A percentile compares a stretch with the other conserved stretches of the same genome.
Conservation (phyloP, 2,888 invertebrate genomes). For the Polymixis lichenea region DNA sequence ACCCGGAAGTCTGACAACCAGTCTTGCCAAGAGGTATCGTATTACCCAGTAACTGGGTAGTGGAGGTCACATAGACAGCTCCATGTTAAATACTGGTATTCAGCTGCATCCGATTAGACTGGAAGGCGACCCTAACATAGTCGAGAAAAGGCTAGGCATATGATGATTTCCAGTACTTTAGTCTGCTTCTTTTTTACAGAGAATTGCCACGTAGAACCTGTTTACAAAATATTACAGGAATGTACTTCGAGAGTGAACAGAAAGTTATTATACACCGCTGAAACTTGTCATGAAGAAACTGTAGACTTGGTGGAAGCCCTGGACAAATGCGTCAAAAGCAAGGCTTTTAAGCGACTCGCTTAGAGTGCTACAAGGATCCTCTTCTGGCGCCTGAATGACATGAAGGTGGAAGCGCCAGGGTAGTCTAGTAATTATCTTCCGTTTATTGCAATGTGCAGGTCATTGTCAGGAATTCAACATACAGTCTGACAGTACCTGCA, state of each 20-base stretch:
- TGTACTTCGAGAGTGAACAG: conserved; percentile 75
- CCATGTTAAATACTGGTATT: background rate
- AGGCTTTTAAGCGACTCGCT: conserved; percentile 73
- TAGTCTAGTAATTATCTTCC: too few species aligned
- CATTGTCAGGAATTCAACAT: too few species aligned
- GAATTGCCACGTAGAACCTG: conserved; percentile 72
- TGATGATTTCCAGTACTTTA: background rate
- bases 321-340: conserved; percentile 78
- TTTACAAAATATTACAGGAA: conserved; percentile 65
- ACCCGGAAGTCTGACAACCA: background rate
- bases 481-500: too few species aligned
- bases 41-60: background rate
- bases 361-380: conserved; percentile 29
- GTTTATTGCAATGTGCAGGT: too few species aligned
- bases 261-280: conserved; percentile 74
- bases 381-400: background rate
- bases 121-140: background rate
- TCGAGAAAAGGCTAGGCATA: too few species aligned
- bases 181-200: conserved; percentile 22
- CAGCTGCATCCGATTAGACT: background rate
- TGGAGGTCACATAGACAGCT: background rate
- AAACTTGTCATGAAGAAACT: conserved; percentile 82
- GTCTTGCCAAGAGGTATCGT: background rate
- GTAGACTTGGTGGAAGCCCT: conserved; percentile 78
- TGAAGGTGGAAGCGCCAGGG: too few species aligned